Base-by-base conservation (phyloP, 2,888 invertebrate genomes). In the Muschampia plurimacula region DNA sequence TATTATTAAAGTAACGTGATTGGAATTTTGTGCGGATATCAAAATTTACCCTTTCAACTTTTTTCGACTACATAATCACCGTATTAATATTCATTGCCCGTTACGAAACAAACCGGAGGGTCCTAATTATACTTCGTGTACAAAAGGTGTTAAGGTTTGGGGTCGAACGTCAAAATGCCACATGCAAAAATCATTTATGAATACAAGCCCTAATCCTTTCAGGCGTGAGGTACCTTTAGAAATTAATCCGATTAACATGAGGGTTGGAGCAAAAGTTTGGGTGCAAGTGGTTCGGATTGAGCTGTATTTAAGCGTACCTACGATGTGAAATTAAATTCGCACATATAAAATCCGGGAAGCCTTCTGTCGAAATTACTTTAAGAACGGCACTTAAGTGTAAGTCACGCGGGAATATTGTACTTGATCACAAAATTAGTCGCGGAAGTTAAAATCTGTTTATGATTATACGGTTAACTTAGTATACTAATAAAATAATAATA, bases 1-100 rank as follows among this genome's bases (percentile, higher is more conserved):
- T 7, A 36, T 36, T 60, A 36, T 60, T 32, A 22, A 60, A 60
- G 36, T 60, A 36, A 15, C 7, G 8, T 60, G 60, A 60, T 66
- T 36, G 55, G 6, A 55, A 55, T 55, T 55, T 67, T 55, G 41
- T 55, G 39, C 13, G 22, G 22, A 36, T 22, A 44, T 13, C 57
- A 28, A 64, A 44, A 69, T 63, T 60, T 55, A 55, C 15, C 70
- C 72, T 65, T 64, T 64, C 57, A 60, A 62, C 32, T 41, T 65
- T 67, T 64, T 74, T 76, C 79, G 80, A 86, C 87, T 52, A 36
- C 36, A 66, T 66, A 52, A 66, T 66, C 52, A 28, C 13, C 36
- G 32, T 87, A 90, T 90, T 88, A 91, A 91, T 91, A 91, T 91
- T 91, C 89, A 91, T 91, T 86, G 87, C 86, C 88, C 85, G 89